Evolutionary conservation across 1,140 invertebrate genomes (phyloP).

Genomic region (Oreohelix idahoensis): DNA sequence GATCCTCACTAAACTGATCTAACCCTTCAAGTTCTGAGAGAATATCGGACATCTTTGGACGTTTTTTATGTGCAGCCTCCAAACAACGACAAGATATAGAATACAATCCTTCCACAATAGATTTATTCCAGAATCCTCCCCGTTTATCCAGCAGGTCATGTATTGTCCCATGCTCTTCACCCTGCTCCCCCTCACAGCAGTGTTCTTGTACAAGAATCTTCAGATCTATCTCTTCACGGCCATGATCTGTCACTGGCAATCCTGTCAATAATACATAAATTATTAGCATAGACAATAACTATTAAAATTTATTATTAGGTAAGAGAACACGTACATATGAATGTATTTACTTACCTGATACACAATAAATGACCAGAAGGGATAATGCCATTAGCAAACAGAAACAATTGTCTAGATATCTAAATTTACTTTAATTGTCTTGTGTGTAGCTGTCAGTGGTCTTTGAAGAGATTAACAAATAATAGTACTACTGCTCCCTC

Average conservation of each 20-base stretch:
- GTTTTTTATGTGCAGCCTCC: constrained; percentile 45
- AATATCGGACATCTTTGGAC: constrained; percentile 52
- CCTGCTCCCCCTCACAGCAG: constrained; percentile 43
- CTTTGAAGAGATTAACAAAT: too few relatives aligned
- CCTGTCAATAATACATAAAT: background rate
- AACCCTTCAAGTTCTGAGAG: constrained; percentile 46
- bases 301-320: too few relatives aligned
- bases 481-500: too few relatives aligned
- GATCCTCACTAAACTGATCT: too few relatives aligned
- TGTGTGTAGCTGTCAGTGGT: too few relatives aligned
- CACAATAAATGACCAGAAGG: too few relatives aligned
- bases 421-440: too few relatives aligned
- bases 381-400: too few relatives aligned
- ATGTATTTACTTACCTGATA: too few relatives aligned
- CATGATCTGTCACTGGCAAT: constrained; percentile 45
- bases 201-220: constrained; percentile 52
- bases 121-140: constrained; percentile 48
- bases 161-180: constrained; percentile 26
- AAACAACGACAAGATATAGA: constrained; percentile 49
- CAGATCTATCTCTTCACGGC: constrained; percentile 56
- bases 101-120: constrained; percentile 47
- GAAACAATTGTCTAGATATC: too few relatives aligned
- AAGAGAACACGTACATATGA: too few relatives aligned
- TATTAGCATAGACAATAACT: too few relatives aligned
- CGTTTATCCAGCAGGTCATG: background rate